These are phyloP conservation scores for Frankliniella intonsa DNA, from an alignment of 2,888 invertebrate genomes.

Conservation along the genomic window DNA sequence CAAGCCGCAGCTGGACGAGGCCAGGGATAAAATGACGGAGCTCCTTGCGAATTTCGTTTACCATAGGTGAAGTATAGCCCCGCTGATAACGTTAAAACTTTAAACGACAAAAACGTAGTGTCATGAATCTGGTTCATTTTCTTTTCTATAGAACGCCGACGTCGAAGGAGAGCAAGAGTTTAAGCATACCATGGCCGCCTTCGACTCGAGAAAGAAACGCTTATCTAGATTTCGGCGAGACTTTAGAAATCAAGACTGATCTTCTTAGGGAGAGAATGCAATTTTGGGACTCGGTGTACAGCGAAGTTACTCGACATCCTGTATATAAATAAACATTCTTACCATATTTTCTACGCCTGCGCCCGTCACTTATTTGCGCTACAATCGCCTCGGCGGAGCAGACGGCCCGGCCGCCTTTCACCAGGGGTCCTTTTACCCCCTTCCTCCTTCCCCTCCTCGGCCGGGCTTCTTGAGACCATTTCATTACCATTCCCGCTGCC, in stretches of 20 bases:
- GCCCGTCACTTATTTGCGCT: neutral
- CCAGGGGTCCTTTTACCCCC: neutral
- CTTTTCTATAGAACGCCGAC: neutral
- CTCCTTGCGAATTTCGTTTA: neutral
- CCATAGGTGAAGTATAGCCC: neutral
- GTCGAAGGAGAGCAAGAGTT: neutral
- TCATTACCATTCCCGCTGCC: slow-evolving; percentile 3
- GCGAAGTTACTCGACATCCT: neutral
- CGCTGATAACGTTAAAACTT: neutral
- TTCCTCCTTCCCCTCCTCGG: neutral
- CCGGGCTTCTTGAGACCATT: neutral
- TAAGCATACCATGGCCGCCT: neutral
- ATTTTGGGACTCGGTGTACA: slow-evolving; percentile 1
- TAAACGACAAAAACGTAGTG: neutral
- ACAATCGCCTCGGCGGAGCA: neutral
- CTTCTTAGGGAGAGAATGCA: neutral
- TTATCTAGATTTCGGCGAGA: neutral
- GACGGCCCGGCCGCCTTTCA: neutral
- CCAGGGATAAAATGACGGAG: neutral
- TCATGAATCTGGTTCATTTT: neutral
- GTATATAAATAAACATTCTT: neutral
- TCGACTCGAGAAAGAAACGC: neutral
- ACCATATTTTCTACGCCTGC: neutral
- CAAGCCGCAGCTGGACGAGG: neutral
- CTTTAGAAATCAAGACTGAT: neutral